Percentiles rank a stretch among this genome's conserved stretches.
Evolutionary conservation across 2,797 vertebrate genomes (phyloP).

Genomic region (Semaprochilodus insignis): DNA sequence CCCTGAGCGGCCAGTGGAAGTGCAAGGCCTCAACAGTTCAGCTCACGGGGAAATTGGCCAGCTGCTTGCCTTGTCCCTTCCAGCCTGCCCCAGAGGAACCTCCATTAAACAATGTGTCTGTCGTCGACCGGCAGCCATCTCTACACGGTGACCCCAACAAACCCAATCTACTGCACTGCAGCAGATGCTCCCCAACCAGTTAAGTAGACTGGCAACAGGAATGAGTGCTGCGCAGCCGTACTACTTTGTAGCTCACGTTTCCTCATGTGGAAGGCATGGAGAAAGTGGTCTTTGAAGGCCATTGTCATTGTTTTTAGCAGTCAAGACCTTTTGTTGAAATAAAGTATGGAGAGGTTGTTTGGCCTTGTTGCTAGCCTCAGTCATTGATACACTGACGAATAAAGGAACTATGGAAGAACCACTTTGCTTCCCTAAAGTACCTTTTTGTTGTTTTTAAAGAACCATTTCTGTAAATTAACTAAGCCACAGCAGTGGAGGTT

Average conservation of each 20-base stretch:
- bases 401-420: neutral
- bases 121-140: conserved; percentile 48
- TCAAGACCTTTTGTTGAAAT: conserved; percentile 38
- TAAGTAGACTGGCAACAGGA: conserved; percentile 36
- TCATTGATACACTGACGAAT: neutral
- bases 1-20: conserved; percentile 43
- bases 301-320: conserved; percentile 42
- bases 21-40: conserved; percentile 56
- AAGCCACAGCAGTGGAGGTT: too few relatives aligned
- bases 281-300: conserved; percentile 13
- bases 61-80: conserved; percentile 39
- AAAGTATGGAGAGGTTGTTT: conserved; percentile 13
- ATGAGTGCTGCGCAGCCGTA: neutral
- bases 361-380: conserved; percentile 22
- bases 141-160: conserved; percentile 38
- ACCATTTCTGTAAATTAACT: too few relatives aligned
- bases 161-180: conserved; percentile 51
- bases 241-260: conserved; percentile 14
- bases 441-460: too few relatives aligned
- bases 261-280: conserved; percentile 12
- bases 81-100: conserved; percentile 48
- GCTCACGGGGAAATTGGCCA: conserved; percentile 60
- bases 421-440: too few relatives aligned
- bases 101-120: conserved; percentile 63
- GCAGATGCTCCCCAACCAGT: conserved; percentile 26